A percentile compares a stretch with the other conserved stretches of the same genome.
phyloP scores from a whole-genome alignment of 2,113 vertebrate genomes.

The Serilophus lunatus region DNA sequence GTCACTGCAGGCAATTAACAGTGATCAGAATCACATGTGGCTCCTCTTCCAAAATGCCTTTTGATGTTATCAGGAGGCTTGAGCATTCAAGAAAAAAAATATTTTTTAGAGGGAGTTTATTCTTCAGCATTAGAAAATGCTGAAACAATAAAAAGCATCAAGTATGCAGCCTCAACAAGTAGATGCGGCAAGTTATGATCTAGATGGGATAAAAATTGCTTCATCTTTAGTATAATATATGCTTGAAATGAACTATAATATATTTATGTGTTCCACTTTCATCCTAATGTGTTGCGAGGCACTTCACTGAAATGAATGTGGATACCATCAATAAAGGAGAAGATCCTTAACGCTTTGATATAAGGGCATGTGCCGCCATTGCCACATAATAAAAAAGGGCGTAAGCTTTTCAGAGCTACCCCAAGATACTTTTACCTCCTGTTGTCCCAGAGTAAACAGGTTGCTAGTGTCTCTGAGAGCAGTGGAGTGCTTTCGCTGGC shows the following conservation, averaged over 20 bases:
- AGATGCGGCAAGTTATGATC: not conserved
- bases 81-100: not conserved
- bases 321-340: not conserved
- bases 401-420: not conserved
- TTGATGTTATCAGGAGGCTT: not conserved
- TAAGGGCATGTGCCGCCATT: not conserved
- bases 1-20: constrained; percentile 28
- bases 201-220: not conserved
- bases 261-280: constrained; percentile 27
- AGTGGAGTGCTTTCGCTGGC: not conserved
- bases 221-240: not conserved
- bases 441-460: not conserved
- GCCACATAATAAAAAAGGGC: not conserved
- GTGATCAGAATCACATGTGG: not conserved
- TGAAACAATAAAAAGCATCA: not conserved
- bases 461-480: not conserved
- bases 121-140: not conserved
- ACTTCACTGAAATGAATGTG: not conserved
- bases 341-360: not conserved
- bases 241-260: not conserved
- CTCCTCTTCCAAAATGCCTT: not conserved
- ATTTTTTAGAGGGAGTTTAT: not conserved
- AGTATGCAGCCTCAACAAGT: not conserved
- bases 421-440: not conserved
- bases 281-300: not conserved